Percentiles rank a stretch among this genome's conserved stretches.
These are phyloP conservation scores for Allygus modestus DNA, from an alignment of 2,888 invertebrate species.

Conservation along the genomic window DNA sequence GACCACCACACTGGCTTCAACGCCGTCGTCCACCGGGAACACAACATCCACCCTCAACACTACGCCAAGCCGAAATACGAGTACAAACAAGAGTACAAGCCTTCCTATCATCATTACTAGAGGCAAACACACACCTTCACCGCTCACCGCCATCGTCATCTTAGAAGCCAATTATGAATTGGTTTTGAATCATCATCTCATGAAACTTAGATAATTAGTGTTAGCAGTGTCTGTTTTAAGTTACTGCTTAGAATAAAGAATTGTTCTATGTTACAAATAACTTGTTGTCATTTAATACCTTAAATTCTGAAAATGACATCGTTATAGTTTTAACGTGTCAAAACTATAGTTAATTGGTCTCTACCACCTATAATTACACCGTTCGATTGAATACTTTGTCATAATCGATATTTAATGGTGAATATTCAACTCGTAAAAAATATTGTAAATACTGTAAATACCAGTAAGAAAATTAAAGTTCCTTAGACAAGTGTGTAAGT, in stretches of 20 bases:
- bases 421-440: too few species aligned
- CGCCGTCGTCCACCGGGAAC: conserved; percentile 70
- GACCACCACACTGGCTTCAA: conserved; percentile 71
- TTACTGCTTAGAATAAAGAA: conserved; percentile 3
- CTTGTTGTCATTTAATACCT: too few species aligned
- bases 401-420: too few species aligned
- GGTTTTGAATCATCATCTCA: background rate
- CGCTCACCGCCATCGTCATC: background rate
- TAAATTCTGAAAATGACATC: too few species aligned
- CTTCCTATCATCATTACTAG: conserved; percentile 28
- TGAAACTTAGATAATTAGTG: background rate
- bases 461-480: too few species aligned
- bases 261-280: too few species aligned
- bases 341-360: too few species aligned
- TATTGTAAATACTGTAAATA: too few species aligned
- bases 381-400: too few species aligned
- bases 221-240: conserved; percentile 36
- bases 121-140: background rate
- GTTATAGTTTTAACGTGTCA: too few species aligned
- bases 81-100: conserved; percentile 45
- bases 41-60: conserved; percentile 64
- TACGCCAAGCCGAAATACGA: conserved; percentile 38
- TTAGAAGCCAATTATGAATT: background rate
- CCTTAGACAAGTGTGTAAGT: too few species aligned
- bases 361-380: too few species aligned